Evolutionary conservation across 2,797 vertebrate genomes (phyloP).

Genomic region (Helarctos malayanus): DNA sequence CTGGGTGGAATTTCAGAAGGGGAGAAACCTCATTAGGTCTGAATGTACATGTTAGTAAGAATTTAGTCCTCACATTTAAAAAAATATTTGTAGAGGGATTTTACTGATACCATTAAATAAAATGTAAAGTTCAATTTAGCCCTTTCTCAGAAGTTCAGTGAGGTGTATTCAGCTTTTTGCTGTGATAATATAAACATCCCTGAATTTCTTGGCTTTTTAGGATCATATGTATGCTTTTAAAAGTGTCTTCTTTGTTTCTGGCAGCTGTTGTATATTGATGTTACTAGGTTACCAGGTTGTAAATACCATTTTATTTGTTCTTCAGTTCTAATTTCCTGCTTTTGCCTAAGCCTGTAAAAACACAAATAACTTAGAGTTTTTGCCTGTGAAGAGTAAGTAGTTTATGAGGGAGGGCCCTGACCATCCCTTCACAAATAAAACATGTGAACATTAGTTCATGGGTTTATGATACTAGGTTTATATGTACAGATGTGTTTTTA

Average conservation of each 20-base stretch:
- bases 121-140: not conserved
- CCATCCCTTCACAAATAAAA: not conserved
- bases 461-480: not conserved
- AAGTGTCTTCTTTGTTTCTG: not conserved
- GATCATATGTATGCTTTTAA: not conserved
- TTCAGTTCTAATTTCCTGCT: slow-evolving; percentile 1
- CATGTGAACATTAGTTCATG: not conserved
- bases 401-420: not conserved
- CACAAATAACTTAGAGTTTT: not conserved
- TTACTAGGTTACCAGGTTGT: not conserved
- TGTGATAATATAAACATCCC: not conserved
- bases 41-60: not conserved
- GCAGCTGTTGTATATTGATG: not conserved
- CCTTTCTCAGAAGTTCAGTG: not conserved
- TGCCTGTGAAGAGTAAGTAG: not conserved
- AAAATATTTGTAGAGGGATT: slow-evolving; percentile 23
- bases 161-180: not conserved
- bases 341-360: slow-evolving; percentile 33
- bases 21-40: not conserved
- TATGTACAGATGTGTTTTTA: not conserved
- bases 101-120: slow-evolving; percentile 31
- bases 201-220: not conserved
- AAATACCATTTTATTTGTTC: not conserved
- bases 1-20: not conserved
- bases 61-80: not conserved